Percentiles rank a stretch among this genome's conserved stretches.
phyloP scores from a whole-genome alignment of 1,140 invertebrate species.

The Solenopsis fugax region DNA sequence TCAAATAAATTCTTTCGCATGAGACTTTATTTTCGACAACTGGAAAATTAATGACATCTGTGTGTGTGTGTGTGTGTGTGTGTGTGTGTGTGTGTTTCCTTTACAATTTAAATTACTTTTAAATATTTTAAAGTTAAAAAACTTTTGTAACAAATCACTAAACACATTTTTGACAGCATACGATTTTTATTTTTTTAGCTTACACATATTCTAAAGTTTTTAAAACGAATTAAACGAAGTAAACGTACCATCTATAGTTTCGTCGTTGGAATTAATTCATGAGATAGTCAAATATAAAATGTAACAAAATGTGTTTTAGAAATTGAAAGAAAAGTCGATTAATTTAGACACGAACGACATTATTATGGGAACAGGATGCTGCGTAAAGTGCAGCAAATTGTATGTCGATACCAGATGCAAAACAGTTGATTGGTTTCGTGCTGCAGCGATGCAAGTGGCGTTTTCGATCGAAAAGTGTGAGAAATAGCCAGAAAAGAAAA shows the following conservation, averaged over 20 bases:
- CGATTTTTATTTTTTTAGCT: neutral
- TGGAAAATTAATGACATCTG: neutral
- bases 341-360: slow-evolving; percentile 47
- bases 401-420: slow-evolving; percentile 69
- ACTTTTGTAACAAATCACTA: neutral
- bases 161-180: neutral
- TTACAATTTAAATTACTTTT: slow-evolving; percentile 8
- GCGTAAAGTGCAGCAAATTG: slow-evolving; percentile 80
- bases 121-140: slow-evolving; percentile 4
- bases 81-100: too few relatives aligned
- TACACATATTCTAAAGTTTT: neutral
- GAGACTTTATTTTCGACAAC: neutral
- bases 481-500: slow-evolving; percentile 16
- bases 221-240: neutral
- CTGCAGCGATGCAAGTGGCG: slow-evolving; percentile 13
- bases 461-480: slow-evolving; percentile 42
- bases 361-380: slow-evolving; percentile 46
- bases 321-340: slow-evolving; percentile 21
- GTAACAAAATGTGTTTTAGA: neutral
- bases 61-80: too few relatives aligned
- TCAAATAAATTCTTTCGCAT: slow-evolving; percentile 7
- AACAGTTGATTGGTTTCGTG: slow-evolving; percentile 71
- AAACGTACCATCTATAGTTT: neutral
- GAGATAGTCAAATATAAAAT: slow-evolving; percentile 1
- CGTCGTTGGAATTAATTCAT: slow-evolving; percentile 1